Evolutionary conservation across 1,140 invertebrate species (phyloP).

Genomic region (Drosophila equinoxialis): DNA sequence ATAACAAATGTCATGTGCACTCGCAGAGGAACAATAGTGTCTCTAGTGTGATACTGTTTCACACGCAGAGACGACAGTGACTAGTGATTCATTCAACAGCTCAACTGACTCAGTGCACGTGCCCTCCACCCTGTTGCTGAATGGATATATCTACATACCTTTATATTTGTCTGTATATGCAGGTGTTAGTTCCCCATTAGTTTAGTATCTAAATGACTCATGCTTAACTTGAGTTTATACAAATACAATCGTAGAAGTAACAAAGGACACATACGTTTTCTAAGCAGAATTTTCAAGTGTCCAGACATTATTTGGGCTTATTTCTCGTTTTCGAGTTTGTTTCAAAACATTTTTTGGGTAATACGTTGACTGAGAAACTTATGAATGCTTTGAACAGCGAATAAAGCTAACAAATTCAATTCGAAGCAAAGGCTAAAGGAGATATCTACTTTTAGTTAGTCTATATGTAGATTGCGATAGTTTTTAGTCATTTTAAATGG

Average conservation of each 20-base stretch:
- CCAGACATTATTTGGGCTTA: too few species aligned
- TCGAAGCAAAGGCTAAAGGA: too few species aligned
- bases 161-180: neutral
- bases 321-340: too few species aligned
- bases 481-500: too few species aligned
- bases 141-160: neutral
- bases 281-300: too few species aligned
- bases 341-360: too few species aligned
- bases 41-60: neutral
- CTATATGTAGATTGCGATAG: too few species aligned
- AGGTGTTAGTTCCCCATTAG: neutral
- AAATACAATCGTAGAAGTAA: neutral
- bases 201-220: slow-evolving; percentile 4
- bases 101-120: neutral
- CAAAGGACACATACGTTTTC: too few species aligned
- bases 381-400: too few species aligned
- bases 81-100: slow-evolving; percentile 8
- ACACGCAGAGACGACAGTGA: slow-evolving; percentile 1
- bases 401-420: too few species aligned
- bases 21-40: neutral
- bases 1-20: slow-evolving; percentile 9
- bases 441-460: too few species aligned
- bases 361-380: too few species aligned
- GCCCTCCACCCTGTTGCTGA: neutral
- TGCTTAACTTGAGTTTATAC: neutral